Evolutionary conservation across 2,888 invertebrate species (phyloP).

Genomic region (Hirtodrosophila duncani): DNA sequence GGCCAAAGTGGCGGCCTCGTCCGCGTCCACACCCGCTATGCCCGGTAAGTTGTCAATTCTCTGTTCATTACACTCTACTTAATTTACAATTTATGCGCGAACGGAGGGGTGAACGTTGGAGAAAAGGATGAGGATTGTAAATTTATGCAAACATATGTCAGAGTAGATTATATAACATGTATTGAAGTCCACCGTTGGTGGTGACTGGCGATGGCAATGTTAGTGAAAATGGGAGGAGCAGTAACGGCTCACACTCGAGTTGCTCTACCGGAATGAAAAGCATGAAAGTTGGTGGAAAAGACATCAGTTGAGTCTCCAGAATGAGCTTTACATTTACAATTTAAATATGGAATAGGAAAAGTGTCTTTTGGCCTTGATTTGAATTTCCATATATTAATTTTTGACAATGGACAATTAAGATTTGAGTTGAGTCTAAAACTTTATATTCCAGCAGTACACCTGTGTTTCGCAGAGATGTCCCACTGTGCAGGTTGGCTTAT

Average conservation of each 20-base stretch:
- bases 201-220: slow-evolving; percentile 19
- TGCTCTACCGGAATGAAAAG: too few relatives aligned
- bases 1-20: slow-evolving; percentile 10
- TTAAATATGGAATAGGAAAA: too few relatives aligned
- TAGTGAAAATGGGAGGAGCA: too few relatives aligned
- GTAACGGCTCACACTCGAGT: too few relatives aligned
- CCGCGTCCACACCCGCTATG: slow-evolving; percentile 27
- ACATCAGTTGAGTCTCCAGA: too few relatives aligned
- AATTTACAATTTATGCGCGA: slow-evolving; percentile 59
- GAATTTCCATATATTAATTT: too few relatives aligned
- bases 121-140: slow-evolving; percentile 17
- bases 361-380: too few relatives aligned
- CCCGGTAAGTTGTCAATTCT: slow-evolving; percentile 51
- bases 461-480: too few relatives aligned
- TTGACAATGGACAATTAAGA: not conserved
- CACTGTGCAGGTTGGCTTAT: slow-evolving; percentile 44
- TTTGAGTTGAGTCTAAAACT: too few relatives aligned
- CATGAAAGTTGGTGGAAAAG: too few relatives aligned
- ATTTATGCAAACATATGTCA: slow-evolving; percentile 72
- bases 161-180: slow-evolving; percentile 58
- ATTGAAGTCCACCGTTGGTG: slow-evolving; percentile 26
- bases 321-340: too few relatives aligned
- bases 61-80: slow-evolving; percentile 54
- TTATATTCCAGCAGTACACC: too few relatives aligned
- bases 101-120: not conserved